Percentiles rank a stretch among this genome's conserved stretches.
phyloP scores from a whole-genome alignment of 2,797 vertebrate genomes.

The Ctenopoma multispine region DNA sequence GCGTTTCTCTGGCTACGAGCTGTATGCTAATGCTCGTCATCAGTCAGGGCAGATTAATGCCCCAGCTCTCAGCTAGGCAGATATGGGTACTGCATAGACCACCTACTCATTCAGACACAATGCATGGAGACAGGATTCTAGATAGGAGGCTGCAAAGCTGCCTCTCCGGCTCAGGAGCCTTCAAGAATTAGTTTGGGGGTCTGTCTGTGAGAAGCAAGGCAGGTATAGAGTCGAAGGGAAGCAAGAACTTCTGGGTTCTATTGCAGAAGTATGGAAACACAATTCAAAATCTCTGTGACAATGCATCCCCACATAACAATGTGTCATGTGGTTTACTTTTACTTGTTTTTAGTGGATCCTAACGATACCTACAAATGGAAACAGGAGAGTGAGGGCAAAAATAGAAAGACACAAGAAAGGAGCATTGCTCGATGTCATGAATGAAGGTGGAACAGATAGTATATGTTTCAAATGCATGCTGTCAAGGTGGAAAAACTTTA shows the following conservation, averaged over 20 bases:
- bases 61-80: slow-evolving; percentile 62
- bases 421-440: background rate
- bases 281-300: background rate
- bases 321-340: background rate
- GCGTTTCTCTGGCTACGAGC: slow-evolving; percentile 50
- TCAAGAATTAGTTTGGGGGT: slow-evolving; percentile 34
- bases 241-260: background rate
- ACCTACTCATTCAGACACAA: slow-evolving; percentile 72
- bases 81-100: slow-evolving; percentile 64
- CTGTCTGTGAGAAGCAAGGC: slow-evolving; percentile 11
- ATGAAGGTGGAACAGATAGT: background rate
- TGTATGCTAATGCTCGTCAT: slow-evolving; percentile 82
- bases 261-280: background rate
- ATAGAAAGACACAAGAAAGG: background rate
- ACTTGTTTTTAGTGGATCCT: background rate
- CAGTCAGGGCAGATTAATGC: slow-evolving; percentile 76
- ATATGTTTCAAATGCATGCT: background rate
- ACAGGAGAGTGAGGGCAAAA: background rate
- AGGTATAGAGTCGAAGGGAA: background rate
- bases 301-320: background rate
- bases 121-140: slow-evolving; percentile 57
- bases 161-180: slow-evolving; percentile 41
- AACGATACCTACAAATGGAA: background rate
- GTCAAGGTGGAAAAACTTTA: background rate
- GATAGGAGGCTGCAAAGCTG: slow-evolving; percentile 42